Evolutionary conservation across 2,113 vertebrate genomes (phyloP), one percentile per base, ranked within the genome.

Genomic region (Eudyptes chrysolophus): DNA sequence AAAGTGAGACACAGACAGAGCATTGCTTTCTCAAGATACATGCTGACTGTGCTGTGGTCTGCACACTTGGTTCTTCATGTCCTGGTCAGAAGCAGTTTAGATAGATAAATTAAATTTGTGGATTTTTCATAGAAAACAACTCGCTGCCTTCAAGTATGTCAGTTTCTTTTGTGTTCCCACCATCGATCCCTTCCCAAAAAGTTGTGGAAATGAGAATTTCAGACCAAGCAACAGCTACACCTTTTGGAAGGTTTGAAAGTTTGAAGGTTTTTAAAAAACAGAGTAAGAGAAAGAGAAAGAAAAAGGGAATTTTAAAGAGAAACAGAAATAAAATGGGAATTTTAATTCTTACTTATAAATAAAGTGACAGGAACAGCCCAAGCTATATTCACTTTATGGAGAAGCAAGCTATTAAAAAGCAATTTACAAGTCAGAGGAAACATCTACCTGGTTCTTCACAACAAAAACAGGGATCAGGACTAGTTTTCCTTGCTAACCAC

Each of bases 351-450:
- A 17, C 20, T 75, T 5, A 75, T 27, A 69, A 91, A 44, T 51
- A 65, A 10, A 71, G 13, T 42, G 55, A 90, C 51, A 88, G 21
- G 26, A 91, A 54, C 26, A 54, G 11, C 11, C 55, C 27, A 71
- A 90, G 15, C 10, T 81, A 16, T 65, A 44, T 54, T 34, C 7
- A 51, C 9, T 60, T 92, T 17, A 58, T 29, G 9, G 21, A 18
- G 30, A 83, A 87, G 34, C 42, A 83, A 87, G 25, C 9, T 65
- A 85, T 81, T 84, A 93, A 94, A 90, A 94, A 82, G 5, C 25
- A 91, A 85, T 81, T n/a, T 93, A 71, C 29, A 95, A 66, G 24
- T 38, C 55, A 80, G 76, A 83, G 61, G 32, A 92, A 97, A 89
- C 0, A 1, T 34, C 26, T 72, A 36, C 30, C 46, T 85, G 19